Conservation (phyloP, 1,140 invertebrate genomes). For the Physella acuta region DNA sequence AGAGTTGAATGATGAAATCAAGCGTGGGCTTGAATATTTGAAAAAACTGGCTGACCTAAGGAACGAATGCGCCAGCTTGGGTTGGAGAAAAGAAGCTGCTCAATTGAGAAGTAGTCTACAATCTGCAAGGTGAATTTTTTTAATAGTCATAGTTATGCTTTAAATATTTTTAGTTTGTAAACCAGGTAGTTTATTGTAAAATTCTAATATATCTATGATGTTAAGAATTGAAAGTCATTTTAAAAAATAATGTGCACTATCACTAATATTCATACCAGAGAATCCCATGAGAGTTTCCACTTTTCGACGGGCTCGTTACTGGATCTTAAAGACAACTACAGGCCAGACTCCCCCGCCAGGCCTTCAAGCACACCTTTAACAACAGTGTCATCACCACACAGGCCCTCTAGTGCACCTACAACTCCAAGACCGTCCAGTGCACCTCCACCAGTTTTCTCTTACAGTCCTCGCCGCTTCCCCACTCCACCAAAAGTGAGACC, state of each 20-base stretch:
- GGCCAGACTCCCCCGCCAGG: background rate
- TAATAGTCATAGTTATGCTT: too few relatives aligned
- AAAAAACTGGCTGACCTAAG: conserved; percentile 52
- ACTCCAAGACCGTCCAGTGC: conserved; percentile 31
- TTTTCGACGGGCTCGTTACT: too few relatives aligned
- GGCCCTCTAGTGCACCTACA: background rate
- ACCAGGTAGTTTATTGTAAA: too few relatives aligned
- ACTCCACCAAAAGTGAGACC: too few relatives aligned
- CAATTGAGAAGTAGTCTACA: conserved; percentile 37
- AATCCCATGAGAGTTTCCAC: too few relatives aligned
- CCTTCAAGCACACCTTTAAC: background rate
- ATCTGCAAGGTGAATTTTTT: conserved; percentile 32
- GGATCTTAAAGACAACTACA: background rate
- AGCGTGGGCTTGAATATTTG: conserved; percentile 46
- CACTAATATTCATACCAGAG: too few relatives aligned
- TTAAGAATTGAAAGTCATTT: too few relatives aligned
- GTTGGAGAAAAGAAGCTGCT: conserved; percentile 49
- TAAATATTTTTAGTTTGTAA: too few relatives aligned
- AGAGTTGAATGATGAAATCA: conserved; percentile 52
- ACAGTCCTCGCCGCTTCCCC: too few relatives aligned
- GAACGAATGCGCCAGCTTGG: conserved; percentile 55
- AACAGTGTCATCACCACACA: conserved; percentile 3
- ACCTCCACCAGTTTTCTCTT: too few relatives aligned
- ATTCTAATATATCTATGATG: too few relatives aligned
- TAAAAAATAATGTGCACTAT: too few relatives aligned